Evolutionary conservation across 2,888 invertebrate species (phyloP).

Genomic region (Gymnosoma rotundatum): DNA sequence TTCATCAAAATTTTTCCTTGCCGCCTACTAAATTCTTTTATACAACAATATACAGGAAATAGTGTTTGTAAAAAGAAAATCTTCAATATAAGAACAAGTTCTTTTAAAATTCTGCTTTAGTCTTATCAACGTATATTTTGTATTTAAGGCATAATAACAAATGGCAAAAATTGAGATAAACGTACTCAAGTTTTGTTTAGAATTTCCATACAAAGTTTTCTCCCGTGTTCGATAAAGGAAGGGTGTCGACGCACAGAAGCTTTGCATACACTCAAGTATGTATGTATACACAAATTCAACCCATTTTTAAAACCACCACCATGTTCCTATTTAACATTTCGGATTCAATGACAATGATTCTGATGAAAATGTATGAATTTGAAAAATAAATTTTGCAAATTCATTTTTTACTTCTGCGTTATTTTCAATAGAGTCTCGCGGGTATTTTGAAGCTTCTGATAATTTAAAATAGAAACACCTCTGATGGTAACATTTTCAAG

Average conservation of each 20-base stretch:
- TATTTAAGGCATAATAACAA: background rate
- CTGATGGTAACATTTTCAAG: conserved; percentile 19
- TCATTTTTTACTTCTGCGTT: conserved; percentile 18
- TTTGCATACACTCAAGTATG: conserved; percentile 16
- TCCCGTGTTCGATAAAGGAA: conserved; percentile 12
- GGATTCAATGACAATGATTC: conserved; percentile 4
- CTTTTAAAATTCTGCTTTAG: conserved; percentile 6
- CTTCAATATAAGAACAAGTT: background rate
- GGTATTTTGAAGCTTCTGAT: conserved; percentile 45
- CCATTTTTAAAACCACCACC: conserved; percentile 50
- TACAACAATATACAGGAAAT: no score
- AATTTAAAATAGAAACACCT: conserved; percentile 13
- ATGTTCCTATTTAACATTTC: background rate
- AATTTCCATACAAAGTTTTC: conserved; percentile 15
- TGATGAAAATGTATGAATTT: conserved; percentile 22
- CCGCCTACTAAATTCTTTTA: no score
- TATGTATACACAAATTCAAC: conserved; percentile 38
- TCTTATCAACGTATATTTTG: conserved; percentile 16
- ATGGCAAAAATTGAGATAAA: conserved; percentile 33
- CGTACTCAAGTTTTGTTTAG: conserved; percentile 42
- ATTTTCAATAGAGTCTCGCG: conserved; percentile 38
- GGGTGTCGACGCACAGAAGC: conserved; percentile 48
- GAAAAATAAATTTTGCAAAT: conserved; percentile 48
- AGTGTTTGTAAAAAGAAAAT: no score
- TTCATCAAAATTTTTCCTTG: no score